Evolutionary conservation across 2,113 vertebrate species (phyloP).

Genomic region (Sinocyclocheilus grahami): DNA sequence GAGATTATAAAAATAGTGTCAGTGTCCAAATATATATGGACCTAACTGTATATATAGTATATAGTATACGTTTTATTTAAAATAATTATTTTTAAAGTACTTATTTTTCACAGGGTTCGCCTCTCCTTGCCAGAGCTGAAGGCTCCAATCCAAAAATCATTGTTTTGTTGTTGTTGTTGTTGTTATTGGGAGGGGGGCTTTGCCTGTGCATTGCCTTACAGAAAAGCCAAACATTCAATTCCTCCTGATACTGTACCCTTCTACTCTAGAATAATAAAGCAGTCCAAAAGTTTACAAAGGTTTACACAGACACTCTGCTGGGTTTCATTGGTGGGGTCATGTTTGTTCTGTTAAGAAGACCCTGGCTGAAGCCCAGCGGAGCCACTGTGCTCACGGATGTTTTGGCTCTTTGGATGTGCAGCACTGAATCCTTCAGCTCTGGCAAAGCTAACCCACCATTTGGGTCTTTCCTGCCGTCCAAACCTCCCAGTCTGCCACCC

Average conservation of each 20-base stretch:
- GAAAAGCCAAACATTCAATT: neutral
- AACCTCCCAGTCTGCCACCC: constrained; percentile 53
- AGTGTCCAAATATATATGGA: too few relatives aligned
- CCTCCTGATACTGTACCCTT: neutral
- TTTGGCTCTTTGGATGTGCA: constrained; percentile 38
- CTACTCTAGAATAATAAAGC: constrained; percentile 24
- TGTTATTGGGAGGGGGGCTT: neutral
- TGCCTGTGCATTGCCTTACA: neutral
- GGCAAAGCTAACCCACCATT: constrained; percentile 57
- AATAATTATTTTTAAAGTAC: too few relatives aligned
- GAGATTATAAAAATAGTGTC: too few relatives aligned
- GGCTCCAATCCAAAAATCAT: too few relatives aligned
- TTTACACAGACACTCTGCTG: constrained; percentile 32
- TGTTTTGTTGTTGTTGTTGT: neutral
- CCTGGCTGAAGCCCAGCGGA: constrained; percentile 63
- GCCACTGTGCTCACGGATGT: constrained; percentile 33
- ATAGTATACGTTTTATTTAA: too few relatives aligned
- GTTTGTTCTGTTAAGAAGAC: constrained; percentile 66
- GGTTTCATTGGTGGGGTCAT: constrained; percentile 65
- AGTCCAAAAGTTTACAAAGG: neutral
- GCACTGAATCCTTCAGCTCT: constrained; percentile 59
- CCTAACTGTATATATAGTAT: too few relatives aligned
- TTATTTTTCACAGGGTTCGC: too few relatives aligned
- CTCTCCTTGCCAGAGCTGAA: too few relatives aligned
- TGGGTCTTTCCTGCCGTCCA: constrained; percentile 55